Evolutionary conservation across 1,140 invertebrate species (phyloP).

Genomic region (Aphaenogaster rudis): DNA sequence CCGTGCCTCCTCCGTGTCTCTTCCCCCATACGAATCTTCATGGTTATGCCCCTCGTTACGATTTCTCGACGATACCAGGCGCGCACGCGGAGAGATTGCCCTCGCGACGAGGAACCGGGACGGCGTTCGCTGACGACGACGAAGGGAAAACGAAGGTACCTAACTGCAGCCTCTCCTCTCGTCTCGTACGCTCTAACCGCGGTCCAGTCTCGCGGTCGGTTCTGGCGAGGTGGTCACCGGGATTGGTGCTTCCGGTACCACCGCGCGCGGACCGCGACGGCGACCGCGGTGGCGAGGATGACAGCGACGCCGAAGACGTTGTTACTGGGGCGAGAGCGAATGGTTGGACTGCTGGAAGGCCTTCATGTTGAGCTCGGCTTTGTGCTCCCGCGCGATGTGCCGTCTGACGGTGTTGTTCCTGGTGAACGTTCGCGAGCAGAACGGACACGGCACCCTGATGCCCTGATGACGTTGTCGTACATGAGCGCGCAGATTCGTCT

Average conservation of each 20-base stretch:
- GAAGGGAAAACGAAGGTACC: conserved; percentile 63
- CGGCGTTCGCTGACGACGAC: conserved; percentile 65
- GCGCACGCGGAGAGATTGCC: conserved; percentile 32
- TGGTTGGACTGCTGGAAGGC: conserved; percentile 89
- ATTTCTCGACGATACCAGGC: conserved; percentile 6
- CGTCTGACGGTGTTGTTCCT: conserved; percentile 96
- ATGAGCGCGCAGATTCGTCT: conserved; percentile 96
- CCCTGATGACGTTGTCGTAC: conserved; percentile 96
- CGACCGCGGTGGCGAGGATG: conserved; percentile 34
- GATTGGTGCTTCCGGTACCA: background rate
- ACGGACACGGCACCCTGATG: conserved; percentile 95
- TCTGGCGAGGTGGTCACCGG: background rate
- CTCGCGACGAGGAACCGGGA: conserved; percentile 50
- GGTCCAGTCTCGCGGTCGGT: conserved; percentile 17
- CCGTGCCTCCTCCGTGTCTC: conserved; percentile 7
- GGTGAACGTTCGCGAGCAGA: conserved; percentile 96
- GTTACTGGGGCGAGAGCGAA: conserved; percentile 83
- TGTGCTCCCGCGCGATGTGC: conserved; percentile 95
- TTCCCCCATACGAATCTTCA: conserved; percentile 31
- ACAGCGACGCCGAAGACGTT: conserved; percentile 60
- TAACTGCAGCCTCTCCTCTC: conserved; percentile 58
- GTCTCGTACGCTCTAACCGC: conserved; percentile 33
- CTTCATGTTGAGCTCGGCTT: conserved; percentile 91
- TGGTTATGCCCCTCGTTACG: background rate
- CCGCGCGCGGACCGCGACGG: background rate